Evolutionary conservation across 1,140 invertebrate genomes (phyloP), one percentile per base, ranked within the genome.

Genomic region (Tetramorium alpestre): DNA sequence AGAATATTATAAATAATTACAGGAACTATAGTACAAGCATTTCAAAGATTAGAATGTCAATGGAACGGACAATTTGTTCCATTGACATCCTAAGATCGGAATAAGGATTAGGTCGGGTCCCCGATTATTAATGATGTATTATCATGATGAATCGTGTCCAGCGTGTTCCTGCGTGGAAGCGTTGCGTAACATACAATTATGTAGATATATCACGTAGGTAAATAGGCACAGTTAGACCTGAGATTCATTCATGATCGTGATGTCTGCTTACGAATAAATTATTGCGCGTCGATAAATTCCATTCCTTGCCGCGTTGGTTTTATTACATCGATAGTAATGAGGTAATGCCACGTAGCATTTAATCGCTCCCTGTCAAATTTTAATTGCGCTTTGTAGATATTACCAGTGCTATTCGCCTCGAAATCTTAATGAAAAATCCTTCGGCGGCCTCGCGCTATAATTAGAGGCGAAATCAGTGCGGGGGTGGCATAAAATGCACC

Each of bases 391-490:
- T 44, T 8, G 22, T 25, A 22, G 22, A 70, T 25, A 44, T 54
- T 65, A 38, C 16, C 5, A 2, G 16, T 7, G 56, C 33, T 18
- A 80, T n/a, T 56, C 13, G 51, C 11, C 13, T 38, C 22, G 5
- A 58, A 60, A 51, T 72, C 51, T 60, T 72, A 38, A 72, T 72
- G 67, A 72, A 70, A 72, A 72, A 82, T 72, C 69, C 67, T 82
- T 60, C 47, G 77, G 10, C 16, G 47, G 49, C 64, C 22, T 60
- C n/a, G 67, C 54, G 51, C 67, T 72, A 72, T 47, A 72, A 82
- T 82, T 82, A 82, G 70, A 72, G 56, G 77, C 51, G 28, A 82
- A 72, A 82, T 82, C 80, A 72, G 38, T 47, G 51, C 80, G 67
- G 25, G 18, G 51, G 80, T 41, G 67, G 38, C 25, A 33, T 82